Base-by-base conservation (phyloP, 2,113 vertebrate species). In the Oreotrochilus melanogaster region DNA sequence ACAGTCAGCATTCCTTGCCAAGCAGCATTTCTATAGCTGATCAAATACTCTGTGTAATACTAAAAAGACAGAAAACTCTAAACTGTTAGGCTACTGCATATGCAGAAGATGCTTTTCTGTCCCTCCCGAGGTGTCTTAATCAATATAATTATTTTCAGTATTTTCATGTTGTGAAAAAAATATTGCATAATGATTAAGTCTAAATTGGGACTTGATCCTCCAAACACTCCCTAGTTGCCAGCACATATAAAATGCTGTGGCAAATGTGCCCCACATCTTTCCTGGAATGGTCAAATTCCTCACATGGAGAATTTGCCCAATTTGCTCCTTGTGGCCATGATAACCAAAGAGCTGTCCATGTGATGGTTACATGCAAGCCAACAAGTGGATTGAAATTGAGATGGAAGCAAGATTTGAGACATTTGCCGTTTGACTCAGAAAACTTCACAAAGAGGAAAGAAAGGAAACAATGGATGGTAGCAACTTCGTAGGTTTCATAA, bases 1-100 rank as follows among this genome's bases (percentile, higher is more conserved):
- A 86, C 85, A 96, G 85, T 95, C 92, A 93, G 89, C 42, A 15
- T 76, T 91, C 81, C 85, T 79, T 93, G 95, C 96, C 95, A 97
- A 95, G 91, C 75, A 89, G 93, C 85, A 88, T 89, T 95, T 95
- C 83, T 93, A 96, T 70, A 42, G 31, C 75, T 92, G 96, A 97
- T 95, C 96, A 95, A 96, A 95, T 75, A 28, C 24, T 96, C 70
- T 71, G 60, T 78, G 78, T 60, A 65, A 79, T 87, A 89, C 22
- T 76, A 78, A 74, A 81, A 81, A 82, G 70, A 82, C 5, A 58
- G 73, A 31, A 80, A 78, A 80, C 53, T 89, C 45, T 88, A 14
- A 69, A 48, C 84, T 92, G 73, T 45, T 91, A 83, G 1, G 4
- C 71, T 90, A 70, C 56, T 95, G 71, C 85, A 94, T 92, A 93